Percentiles rank a stretch among this genome's conserved stretches.
Evolutionary conservation across 2,888 invertebrate species (phyloP).

Genomic region (Tiliacea citrago): DNA sequence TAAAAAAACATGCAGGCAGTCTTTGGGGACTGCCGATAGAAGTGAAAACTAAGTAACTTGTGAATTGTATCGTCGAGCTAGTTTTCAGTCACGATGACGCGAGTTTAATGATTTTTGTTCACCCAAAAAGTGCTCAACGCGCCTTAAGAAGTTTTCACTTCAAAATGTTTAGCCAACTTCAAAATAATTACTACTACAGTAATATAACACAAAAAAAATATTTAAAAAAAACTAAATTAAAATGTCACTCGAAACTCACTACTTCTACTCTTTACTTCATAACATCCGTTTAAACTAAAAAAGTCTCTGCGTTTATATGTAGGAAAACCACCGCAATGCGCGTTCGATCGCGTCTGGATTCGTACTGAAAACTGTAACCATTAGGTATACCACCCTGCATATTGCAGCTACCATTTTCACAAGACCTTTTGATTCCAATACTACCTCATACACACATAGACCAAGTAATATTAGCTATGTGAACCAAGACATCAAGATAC

Average conservation of each 20-base stretch:
- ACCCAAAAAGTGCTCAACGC: too few species aligned
- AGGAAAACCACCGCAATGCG: slow-evolving; percentile 71
- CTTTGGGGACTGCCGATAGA: too few species aligned
- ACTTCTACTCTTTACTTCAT: neutral
- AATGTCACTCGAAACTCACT: slow-evolving; percentile 2
- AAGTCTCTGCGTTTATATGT: neutral
- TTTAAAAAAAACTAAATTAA: neutral
- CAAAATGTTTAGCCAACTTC: slow-evolving; percentile 28
- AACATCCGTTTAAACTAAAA: neutral
- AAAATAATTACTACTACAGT: slow-evolving; percentile 12
- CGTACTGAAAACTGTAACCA: slow-evolving; percentile 78
- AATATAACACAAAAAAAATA: neutral
- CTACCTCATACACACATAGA: neutral
- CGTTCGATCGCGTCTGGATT: slow-evolving; percentile 67
- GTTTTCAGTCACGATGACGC: too few species aligned
- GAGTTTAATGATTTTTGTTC: too few species aligned
- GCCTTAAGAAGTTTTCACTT: too few species aligned
- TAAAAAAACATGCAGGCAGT: too few species aligned
- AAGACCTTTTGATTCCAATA: slow-evolving; percentile 43
- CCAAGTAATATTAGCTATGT: slow-evolving; percentile 12
- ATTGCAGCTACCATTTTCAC: slow-evolving; percentile 51
- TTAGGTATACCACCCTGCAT: slow-evolving; percentile 65
- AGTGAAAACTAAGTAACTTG: too few species aligned
- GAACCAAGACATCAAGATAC: slow-evolving; percentile 35
- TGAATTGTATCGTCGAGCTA: too few species aligned